Conservation (phyloP, 2,113 vertebrate species). For the Scopus umbretta region DNA sequence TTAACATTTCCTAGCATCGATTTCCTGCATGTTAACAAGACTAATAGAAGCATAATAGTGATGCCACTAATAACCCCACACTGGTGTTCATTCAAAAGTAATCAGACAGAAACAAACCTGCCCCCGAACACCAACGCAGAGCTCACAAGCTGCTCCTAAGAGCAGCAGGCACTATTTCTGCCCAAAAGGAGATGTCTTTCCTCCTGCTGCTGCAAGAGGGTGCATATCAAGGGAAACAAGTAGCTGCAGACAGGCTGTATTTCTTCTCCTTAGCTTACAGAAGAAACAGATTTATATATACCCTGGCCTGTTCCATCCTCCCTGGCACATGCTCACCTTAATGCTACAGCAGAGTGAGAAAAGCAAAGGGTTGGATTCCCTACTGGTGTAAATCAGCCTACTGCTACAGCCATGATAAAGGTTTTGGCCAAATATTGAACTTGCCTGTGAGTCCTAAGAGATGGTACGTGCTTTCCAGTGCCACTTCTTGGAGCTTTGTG, state of each 20-base stretch:
- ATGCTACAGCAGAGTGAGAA: neutral
- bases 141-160: neutral
- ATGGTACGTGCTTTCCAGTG: neutral
- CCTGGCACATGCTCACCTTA: neutral
- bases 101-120: neutral
- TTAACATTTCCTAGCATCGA: neutral
- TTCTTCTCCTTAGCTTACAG: neutral
- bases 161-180: neutral
- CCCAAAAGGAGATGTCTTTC: neutral
- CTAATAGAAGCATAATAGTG: neutral
- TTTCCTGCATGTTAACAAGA: conserved; percentile 7
- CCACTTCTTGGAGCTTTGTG: neutral
- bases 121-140: neutral
- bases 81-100: neutral
- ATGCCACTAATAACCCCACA: neutral
- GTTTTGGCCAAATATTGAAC: neutral
- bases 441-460: neutral
- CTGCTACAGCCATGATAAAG: neutral
- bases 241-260: neutral
- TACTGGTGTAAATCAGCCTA: neutral
- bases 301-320: neutral
- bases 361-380: neutral
- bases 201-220: neutral
- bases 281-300: neutral
- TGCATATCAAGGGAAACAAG: neutral